These are phyloP conservation scores for Pithys albifrons DNA, from an alignment of 2,113 vertebrate species.

Conservation along the genomic window DNA sequence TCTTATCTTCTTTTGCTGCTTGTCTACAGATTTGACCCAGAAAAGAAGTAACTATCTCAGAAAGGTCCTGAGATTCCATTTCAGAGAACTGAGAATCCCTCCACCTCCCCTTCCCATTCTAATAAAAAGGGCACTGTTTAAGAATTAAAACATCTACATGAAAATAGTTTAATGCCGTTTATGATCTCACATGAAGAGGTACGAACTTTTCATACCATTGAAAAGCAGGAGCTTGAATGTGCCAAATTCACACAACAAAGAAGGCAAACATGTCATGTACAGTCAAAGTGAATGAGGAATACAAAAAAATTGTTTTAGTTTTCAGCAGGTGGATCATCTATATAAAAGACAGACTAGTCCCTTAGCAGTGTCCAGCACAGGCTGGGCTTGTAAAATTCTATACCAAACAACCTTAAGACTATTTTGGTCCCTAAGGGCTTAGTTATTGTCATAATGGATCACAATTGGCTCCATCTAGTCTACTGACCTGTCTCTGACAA, in stretches of 20 bases:
- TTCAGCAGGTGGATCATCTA: neutral
- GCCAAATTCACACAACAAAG: neutral
- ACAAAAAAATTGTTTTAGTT: neutral
- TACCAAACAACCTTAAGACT: neutral
- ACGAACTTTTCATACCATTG: neutral
- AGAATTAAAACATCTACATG: neutral
- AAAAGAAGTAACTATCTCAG: neutral
- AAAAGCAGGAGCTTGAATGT: neutral
- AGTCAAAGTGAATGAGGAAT: neutral
- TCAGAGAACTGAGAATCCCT: neutral
- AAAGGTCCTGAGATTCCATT: neutral
- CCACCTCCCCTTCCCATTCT: neutral
- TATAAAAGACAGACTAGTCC: neutral
- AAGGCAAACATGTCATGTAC: accelerated
- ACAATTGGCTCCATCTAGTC: constrained; percentile 43
- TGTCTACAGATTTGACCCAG: neutral
- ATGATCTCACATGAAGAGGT: neutral
- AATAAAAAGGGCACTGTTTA: neutral
- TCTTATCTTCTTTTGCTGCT: neutral
- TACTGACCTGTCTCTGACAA: constrained; percentile 30
- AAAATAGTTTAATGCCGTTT: neutral
- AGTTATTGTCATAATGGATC: constrained; percentile 29
- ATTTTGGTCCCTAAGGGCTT: neutral
- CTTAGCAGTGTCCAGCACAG: neutral
- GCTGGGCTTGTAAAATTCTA: neutral